Base-by-base conservation (phyloP, 2,888 invertebrate species). In the Caenorhabditis wallacei region DNA sequence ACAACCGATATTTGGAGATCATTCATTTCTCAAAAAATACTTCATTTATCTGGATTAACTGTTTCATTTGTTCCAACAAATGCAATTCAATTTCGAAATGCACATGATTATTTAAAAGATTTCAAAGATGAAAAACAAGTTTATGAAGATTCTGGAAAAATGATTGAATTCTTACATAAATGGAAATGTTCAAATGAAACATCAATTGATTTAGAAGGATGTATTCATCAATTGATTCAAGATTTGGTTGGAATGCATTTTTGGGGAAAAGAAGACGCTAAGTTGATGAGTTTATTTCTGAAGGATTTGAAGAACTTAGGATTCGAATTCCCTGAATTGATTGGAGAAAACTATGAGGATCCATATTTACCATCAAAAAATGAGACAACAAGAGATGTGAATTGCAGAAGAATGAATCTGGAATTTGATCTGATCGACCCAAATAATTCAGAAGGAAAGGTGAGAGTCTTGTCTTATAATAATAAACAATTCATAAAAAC, bases 1-100 rank as follows among this genome's bases (percentile, higher is more conserved):
- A 56, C 56, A 30, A 56, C 56, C 0, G 88, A 88, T 57, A 87
- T 88, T 51, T 87, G 85, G 86, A 68, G 88, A 20, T 82, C 85
- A 10, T 88, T 81, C 61, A 87, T 82, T 43, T 66, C 85, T 11
- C 84, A 86, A 69, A 85, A 75, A 51, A 57, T 87, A 0, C 79
- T 88, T 10, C 85, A 87, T 64, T 48, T 84, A 13, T 78, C 75
- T 5, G 88, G 85, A 13, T 72, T 82, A 10, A 68, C 74, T 11
- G 76, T 88, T 10, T 79, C 85, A 0, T 88, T 88, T 69, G 74
- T 79, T 4, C 85, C 86, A 2, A 80, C 80, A 0, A 88, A 86
- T 30, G 87, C 86, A 10, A 74, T 85, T 2, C 87, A 88, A 37
- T 59, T 63, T 16, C 53, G 87, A 43, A 86, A 88, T 76, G 81